phyloP scores from a whole-genome alignment of 2,888 invertebrate genomes.

The Brassicogethes aeneus region DNA sequence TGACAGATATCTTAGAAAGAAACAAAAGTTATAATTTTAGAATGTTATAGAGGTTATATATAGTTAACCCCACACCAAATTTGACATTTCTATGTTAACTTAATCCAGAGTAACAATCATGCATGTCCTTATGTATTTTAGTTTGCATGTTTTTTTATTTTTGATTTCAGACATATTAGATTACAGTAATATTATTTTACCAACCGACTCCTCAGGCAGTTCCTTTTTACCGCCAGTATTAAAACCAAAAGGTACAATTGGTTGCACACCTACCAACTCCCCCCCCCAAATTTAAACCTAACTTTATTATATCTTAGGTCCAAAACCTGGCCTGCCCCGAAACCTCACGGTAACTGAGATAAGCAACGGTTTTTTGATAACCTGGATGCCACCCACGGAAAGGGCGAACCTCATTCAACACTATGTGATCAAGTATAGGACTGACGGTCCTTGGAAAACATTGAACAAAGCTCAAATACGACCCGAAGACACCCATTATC shows the following conservation, averaged over 20 bases:
- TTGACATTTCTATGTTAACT: too few species aligned
- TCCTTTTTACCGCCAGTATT: slow-evolving; percentile 61
- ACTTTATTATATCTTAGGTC: too few species aligned
- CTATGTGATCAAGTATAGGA: slow-evolving; percentile 87
- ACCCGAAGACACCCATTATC: slow-evolving; percentile 81
- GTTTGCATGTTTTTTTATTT: slow-evolving; percentile 25
- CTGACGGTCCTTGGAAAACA: slow-evolving; percentile 82
- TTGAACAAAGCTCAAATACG: slow-evolving; percentile 81
- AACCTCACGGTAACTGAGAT: slow-evolving; percentile 86
- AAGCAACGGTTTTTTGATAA: slow-evolving; percentile 82
- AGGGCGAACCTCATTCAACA: slow-evolving; percentile 68
- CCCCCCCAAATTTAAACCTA: background rate
- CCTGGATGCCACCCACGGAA: slow-evolving; percentile 82
- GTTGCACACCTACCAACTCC: background rate
- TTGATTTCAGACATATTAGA: slow-evolving; percentile 62
- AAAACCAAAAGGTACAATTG: slow-evolving; percentile 57
- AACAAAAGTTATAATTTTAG: too few species aligned
- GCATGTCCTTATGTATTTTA: too few species aligned
- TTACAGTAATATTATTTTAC: slow-evolving; percentile 64
- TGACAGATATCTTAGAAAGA: too few species aligned
- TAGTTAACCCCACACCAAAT: too few species aligned
- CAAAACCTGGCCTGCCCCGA: slow-evolving; percentile 83
- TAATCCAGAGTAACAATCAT: too few species aligned
- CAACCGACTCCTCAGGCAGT: slow-evolving; percentile 65
- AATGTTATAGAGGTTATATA: too few species aligned